These are phyloP conservation scores for Halictus quadricinctus DNA, from an alignment of 2,888 invertebrate species.

Conservation along the genomic window DNA sequence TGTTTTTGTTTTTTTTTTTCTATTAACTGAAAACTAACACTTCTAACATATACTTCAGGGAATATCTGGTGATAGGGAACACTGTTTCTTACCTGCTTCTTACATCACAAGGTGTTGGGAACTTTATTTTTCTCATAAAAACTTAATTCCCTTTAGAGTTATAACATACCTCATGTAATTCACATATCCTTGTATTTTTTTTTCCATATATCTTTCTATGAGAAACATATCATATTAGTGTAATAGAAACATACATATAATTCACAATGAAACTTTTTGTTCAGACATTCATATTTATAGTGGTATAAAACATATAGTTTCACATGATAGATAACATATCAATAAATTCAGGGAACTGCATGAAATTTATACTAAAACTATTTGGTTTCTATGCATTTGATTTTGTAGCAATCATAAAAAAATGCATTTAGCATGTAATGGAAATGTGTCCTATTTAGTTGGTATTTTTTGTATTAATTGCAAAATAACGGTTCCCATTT, in stretches of 20 bases:
- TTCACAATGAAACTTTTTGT: conserved; percentile 20
- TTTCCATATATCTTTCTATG: conserved; percentile 11
- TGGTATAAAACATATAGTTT: conserved; percentile 30
- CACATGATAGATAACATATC: conserved; percentile 21
- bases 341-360: conserved; percentile 36
- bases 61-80: conserved; percentile 79
- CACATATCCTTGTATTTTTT: conserved; percentile 16
- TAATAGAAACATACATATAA: conserved; percentile 20
- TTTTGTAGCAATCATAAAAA: conserved; percentile 27
- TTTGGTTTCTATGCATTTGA: conserved; percentile 30
- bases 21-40: conserved; percentile 65
- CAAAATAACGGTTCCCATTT: conserved; percentile 40
- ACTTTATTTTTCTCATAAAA: conserved; percentile 37
- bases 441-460: conserved; percentile 34
- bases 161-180: conserved; percentile 19
- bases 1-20: conserved; percentile 29
- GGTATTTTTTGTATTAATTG: conserved; percentile 39
- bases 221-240: conserved; percentile 17
- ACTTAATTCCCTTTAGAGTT: conserved; percentile 31
- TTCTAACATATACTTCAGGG: conserved; percentile 75
- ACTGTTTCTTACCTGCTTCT: conserved; percentile 42
- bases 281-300: conserved; percentile 13
- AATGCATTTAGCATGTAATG: conserved; percentile 35
- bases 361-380: conserved; percentile 28
- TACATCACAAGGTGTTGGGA: conserved; percentile 47